phyloP scores from a whole-genome alignment of 1,140 invertebrate species.

The Cyclargus thomasi region DNA sequence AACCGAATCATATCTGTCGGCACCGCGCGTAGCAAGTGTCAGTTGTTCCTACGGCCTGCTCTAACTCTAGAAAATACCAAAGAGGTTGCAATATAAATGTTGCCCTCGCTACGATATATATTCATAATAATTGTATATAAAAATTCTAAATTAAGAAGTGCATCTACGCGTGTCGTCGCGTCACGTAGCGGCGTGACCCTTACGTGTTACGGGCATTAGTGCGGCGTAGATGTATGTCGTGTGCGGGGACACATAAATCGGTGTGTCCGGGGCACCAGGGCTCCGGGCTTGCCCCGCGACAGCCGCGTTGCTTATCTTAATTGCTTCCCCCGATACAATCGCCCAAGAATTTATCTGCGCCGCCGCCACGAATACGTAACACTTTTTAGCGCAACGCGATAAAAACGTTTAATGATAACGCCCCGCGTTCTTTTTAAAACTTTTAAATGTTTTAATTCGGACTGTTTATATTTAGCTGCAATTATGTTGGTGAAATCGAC shows the following conservation, averaged over 20 bases:
- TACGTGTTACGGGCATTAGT: conserved; percentile 9
- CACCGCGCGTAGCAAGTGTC: no score
- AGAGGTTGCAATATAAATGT: no score
- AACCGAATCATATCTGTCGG: no score
- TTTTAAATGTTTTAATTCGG: neutral
- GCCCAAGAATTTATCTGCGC: conserved; percentile 27
- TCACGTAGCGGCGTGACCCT: no score
- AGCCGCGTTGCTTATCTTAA: conserved; percentile 65
- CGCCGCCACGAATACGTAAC: conserved; percentile 33
- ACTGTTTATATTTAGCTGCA: neutral
- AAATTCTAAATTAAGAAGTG: no score
- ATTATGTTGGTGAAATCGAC: neutral
- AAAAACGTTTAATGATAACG: conserved; percentile 46
- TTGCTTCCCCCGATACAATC: conserved; percentile 60
- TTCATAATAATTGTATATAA: no score
- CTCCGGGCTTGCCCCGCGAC: conserved; percentile 50
- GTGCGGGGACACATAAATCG: conserved; percentile 45
- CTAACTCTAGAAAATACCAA: no score
- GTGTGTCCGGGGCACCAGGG: conserved; percentile 42
- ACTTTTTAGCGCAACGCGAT: conserved; percentile 37
- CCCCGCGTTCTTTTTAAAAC: neutral
- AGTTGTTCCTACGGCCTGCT: no score
- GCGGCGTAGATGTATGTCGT: conserved; percentile 32
- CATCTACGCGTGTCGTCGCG: no score
- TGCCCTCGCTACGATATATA: no score